Evolutionary conservation across 2,888 invertebrate genomes (phyloP).

Genomic region (Ormyrus thymus): DNA sequence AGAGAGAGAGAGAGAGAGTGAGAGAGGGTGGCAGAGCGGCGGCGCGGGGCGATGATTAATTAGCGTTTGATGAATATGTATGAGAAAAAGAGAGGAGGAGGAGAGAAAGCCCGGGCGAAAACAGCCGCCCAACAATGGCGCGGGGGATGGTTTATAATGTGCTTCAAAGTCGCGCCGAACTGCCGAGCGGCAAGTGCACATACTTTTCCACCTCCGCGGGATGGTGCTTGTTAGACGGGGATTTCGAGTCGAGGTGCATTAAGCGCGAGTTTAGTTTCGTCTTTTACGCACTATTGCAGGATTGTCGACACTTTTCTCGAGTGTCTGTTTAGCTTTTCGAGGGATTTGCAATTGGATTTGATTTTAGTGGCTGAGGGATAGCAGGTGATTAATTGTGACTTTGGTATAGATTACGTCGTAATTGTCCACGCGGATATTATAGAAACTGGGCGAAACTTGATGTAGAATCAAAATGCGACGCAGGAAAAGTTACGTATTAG

Average conservation of each 20-base stretch:
- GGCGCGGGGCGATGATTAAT: constrained; percentile 72
- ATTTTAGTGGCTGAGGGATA: too few relatives aligned
- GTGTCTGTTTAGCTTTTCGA: too few relatives aligned
- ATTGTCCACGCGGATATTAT: too few relatives aligned
- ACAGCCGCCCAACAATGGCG: constrained; percentile 34
- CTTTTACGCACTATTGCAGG: too few relatives aligned
- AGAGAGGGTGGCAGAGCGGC: constrained; percentile 47
- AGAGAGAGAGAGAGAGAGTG: constrained; percentile 36
- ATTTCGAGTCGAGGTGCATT: constrained; percentile 26
- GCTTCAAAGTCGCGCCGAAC: constrained; percentile 28
- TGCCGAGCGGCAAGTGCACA: neutral
- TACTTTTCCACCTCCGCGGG: neutral
- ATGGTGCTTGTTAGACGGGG: neutral
- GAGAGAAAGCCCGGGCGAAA: constrained; percentile 52
- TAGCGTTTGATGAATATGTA: constrained; percentile 75
- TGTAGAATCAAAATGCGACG: too few relatives aligned
- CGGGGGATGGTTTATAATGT: constrained; percentile 27
- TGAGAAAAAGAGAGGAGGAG: constrained; percentile 62
- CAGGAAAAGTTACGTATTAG: too few relatives aligned
- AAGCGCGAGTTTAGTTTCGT: neutral
- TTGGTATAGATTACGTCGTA: too few relatives aligned
- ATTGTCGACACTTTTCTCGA: too few relatives aligned
- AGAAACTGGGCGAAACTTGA: too few relatives aligned
- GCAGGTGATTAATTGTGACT: too few relatives aligned
- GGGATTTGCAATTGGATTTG: too few relatives aligned